Evolutionary conservation across 2,797 vertebrate genomes (phyloP), one percentile per base, ranked within the genome.

Genomic region (Gila robusta): DNA sequence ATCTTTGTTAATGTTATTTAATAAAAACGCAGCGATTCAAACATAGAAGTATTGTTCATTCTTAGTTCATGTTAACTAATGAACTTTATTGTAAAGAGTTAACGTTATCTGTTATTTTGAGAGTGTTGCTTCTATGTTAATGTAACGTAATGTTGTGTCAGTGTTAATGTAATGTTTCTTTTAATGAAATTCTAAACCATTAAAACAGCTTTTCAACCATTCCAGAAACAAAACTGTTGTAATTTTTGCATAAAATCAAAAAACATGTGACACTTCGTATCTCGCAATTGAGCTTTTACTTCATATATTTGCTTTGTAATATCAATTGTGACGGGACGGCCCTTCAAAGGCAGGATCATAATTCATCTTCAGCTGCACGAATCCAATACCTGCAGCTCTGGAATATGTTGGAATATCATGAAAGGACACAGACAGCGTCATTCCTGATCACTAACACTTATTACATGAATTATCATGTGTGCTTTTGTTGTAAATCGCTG

Each of bases 401-500:
- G 26, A 28, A 14, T 64, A 14, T 79, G 49, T 32, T 84, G 82
- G 41, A 84, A 49, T 9, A 23, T 79, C 56, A 82, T 69, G 26
- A 23, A 59, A 82, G 69, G 6, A 73, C 26, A 1, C 69, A 5
- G 32, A 21, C 26, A 5, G 17, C 14, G 39, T 79, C 41, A 67
- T 16, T 52, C 11, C 19, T 52, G 47, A 52, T 70, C 67, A 54
- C 12, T 5, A 8, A 39, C 80, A 59, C 69, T 19, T 19, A 59
- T 41, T 32, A 64, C 81, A 64, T 28, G 26, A 32, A 70, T 74
- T 14, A 59, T 83, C 44, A 47, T n/a, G 62, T 69, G 56, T 80
- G 32, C 73, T 88, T 85, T 17, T 23, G 47, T 8, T n/a, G 72
- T 86, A 82, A 69, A 47, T 78, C 71, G 28, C 41, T 8, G 7